A percentile compares a stretch with the other conserved stretches of the same genome.
phyloP scores from a whole-genome alignment of 2,797 vertebrate genomes.

The Falco novaeseelandiae region DNA sequence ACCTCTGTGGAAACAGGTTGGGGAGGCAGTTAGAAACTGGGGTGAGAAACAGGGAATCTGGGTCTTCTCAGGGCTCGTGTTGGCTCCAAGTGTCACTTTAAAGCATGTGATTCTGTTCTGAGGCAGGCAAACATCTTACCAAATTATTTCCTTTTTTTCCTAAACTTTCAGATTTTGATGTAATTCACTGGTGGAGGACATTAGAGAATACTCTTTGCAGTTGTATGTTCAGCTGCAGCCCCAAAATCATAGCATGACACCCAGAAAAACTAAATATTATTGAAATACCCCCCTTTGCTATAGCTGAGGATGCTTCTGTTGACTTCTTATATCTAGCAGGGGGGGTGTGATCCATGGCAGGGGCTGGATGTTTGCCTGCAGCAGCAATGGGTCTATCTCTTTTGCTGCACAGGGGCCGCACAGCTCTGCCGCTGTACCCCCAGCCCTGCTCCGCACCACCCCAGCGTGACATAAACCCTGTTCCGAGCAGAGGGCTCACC shows the following conservation, averaged over 20 bases:
- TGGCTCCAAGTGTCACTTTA: background rate
- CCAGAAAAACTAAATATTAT: background rate
- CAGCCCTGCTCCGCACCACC: background rate
- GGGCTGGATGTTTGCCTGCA: background rate
- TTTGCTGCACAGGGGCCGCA: accelerated
- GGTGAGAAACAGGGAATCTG: background rate
- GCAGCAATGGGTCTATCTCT: background rate
- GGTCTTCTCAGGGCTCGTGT: accelerated
- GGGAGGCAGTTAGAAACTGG: background rate
- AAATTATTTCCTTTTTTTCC: background rate
- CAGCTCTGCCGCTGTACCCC: accelerated
- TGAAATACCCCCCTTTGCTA: background rate
- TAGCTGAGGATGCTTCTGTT: background rate
- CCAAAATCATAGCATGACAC: background rate
- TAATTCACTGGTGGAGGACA: background rate
- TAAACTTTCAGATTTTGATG: background rate
- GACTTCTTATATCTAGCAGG: accelerated
- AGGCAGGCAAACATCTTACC: background rate
- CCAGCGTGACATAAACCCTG: background rate
- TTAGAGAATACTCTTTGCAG: background rate
- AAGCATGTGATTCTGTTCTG: background rate
- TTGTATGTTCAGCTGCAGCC: background rate
- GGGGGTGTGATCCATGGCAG: background rate
- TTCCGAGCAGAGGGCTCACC: background rate
- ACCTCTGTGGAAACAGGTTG: slow-evolving; percentile 79